Evolutionary conservation across 2,888 invertebrate genomes (phyloP).

Genomic region (Phortica magna): DNA sequence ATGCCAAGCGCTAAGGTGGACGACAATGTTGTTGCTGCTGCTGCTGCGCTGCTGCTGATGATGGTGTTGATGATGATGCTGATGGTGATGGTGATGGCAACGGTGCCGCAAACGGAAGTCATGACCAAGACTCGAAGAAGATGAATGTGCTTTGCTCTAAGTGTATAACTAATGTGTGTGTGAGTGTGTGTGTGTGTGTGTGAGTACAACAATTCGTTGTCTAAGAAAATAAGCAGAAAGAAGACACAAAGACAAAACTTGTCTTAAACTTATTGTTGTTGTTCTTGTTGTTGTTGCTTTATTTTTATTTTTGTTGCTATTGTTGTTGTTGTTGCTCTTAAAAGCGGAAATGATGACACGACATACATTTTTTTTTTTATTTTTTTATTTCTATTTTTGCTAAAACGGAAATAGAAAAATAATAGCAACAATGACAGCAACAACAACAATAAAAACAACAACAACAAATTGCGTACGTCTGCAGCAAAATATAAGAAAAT

Average conservation of each 20-base stretch:
- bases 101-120: background rate
- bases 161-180: background rate
- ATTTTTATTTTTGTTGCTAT: background rate
- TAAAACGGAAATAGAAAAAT: conserved; percentile 16
- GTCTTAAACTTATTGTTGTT: background rate
- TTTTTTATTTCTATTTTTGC: background rate
- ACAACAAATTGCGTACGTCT: background rate
- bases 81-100: background rate
- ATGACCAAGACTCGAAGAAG: background rate
- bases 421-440: conserved; percentile 33
- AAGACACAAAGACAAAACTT: background rate
- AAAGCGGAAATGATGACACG: conserved; percentile 58
- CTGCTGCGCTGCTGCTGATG: conserved; percentile 14
- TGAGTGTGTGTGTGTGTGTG: background rate
- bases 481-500: background rate
- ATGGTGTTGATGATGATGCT: background rate
- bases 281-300: background rate
- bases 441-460: conserved; percentile 27
- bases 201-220: too few relatives aligned
- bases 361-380: background rate
- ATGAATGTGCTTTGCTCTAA: background rate
- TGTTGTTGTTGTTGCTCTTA: conserved; percentile 8
- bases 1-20: conserved; percentile 53
- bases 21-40: conserved; percentile 21
- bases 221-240: too few relatives aligned